Percentiles rank a stretch among this genome's conserved stretches.
Evolutionary conservation across 2,888 invertebrate species (phyloP).

Genomic region (Elegia similella): DNA sequence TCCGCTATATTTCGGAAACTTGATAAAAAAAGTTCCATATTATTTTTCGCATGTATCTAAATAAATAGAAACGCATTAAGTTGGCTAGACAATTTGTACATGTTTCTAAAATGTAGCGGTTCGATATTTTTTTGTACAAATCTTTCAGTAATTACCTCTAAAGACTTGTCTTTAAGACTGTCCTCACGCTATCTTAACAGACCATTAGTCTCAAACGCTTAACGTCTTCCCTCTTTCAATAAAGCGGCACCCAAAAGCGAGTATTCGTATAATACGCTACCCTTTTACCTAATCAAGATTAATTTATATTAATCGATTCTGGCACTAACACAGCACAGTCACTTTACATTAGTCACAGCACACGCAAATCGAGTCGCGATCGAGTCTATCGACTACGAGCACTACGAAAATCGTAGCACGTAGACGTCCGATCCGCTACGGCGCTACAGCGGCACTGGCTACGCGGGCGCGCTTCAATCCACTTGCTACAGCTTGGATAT

Average conservation of each 20-base stretch:
- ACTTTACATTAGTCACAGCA: slow-evolving; percentile 34
- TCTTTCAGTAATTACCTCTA: slow-evolving; percentile 3
- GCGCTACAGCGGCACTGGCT: slow-evolving; percentile 68
- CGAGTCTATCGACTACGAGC: slow-evolving; percentile 29
- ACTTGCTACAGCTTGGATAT: slow-evolving; percentile 64
- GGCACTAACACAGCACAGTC: slow-evolving; percentile 50
- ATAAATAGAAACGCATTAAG: no score
- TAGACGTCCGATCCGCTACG: slow-evolving; percentile 62
- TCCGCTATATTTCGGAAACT: no score
- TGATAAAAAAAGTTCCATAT: no score
- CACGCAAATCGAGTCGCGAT: slow-evolving; percentile 31
- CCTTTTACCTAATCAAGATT: slow-evolving; percentile 47
- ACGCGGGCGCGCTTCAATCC: slow-evolving; percentile 65
- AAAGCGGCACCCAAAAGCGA: slow-evolving; percentile 51
- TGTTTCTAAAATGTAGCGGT: background rate
- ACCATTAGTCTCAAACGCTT: slow-evolving; percentile 62
- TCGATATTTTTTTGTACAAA: background rate
- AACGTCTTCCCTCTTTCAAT: slow-evolving; percentile 50
- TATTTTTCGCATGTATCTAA: no score
- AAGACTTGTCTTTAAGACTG: slow-evolving; percentile 26
- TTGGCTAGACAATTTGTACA: no score
- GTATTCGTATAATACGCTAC: slow-evolving; percentile 40
- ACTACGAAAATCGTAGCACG: slow-evolving; percentile 32
- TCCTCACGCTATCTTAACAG: slow-evolving; percentile 65
- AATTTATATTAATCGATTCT: slow-evolving; percentile 24